Evolutionary conservation across 2,888 invertebrate genomes (phyloP).

Genomic region (Caenorhabditis sp.): DNA sequence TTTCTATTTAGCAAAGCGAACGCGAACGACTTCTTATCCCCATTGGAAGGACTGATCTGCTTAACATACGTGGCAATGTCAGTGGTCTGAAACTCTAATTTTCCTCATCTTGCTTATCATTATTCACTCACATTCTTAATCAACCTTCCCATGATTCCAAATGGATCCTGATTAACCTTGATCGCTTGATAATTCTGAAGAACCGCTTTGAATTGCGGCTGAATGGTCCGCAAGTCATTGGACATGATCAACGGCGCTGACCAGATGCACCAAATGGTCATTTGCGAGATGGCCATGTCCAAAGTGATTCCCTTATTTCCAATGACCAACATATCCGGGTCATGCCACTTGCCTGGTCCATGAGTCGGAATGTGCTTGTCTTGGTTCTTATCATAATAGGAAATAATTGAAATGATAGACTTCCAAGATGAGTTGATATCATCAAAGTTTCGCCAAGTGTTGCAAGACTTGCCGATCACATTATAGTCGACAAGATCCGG

Average conservation of each 20-base stretch:
- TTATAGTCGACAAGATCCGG: slow-evolving; percentile 82
- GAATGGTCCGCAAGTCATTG: slow-evolving; percentile 74
- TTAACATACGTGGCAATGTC: slow-evolving; percentile 78
- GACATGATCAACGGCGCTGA: slow-evolving; percentile 83
- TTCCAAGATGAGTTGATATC: slow-evolving; percentile 84
- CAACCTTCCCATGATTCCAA: slow-evolving; percentile 82
- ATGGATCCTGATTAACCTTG: slow-evolving; percentile 82
- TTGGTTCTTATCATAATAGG: slow-evolving; percentile 84
- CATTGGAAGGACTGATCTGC: slow-evolving; percentile 72
- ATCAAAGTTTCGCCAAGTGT: slow-evolving; percentile 85
- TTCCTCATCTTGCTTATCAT: neutral
- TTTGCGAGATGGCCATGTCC: slow-evolving; percentile 77
- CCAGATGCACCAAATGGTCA: slow-evolving; percentile 82
- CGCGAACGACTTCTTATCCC: slow-evolving; percentile 74
- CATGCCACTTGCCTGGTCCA: slow-evolving; percentile 85
- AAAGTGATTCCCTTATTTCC: slow-evolving; percentile 79
- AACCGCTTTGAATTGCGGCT: slow-evolving; percentile 71
- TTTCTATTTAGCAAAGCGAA: slow-evolving; percentile 77
- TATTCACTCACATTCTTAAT: slow-evolving; percentile 75
- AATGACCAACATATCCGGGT: slow-evolving; percentile 85
- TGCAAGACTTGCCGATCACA: slow-evolving; percentile 84
- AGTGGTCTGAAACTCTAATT: slow-evolving; percentile 70
- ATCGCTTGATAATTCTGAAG: slow-evolving; percentile 80
- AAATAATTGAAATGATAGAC: slow-evolving; percentile 83
- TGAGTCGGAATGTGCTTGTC: slow-evolving; percentile 84